These are phyloP conservation scores for Caenorhabditis becei DNA, from an alignment of 2,888 invertebrate species.

Conservation along the genomic window DNA sequence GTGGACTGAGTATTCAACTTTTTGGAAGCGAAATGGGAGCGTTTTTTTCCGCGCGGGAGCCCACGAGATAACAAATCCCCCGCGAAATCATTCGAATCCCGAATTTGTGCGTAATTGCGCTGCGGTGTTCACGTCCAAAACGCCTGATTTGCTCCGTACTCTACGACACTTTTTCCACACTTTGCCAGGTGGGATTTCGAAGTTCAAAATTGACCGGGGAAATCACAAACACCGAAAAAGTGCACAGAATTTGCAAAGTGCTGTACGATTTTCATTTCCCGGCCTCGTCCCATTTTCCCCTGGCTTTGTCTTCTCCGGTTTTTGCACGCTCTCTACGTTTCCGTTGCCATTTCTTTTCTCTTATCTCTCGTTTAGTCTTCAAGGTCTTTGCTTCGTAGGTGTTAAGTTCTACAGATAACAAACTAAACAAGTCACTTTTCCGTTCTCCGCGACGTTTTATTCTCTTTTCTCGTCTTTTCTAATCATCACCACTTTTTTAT, in stretches of 20 bases:
- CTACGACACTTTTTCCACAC: slow-evolving; percentile 14
- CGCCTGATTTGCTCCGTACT: background rate
- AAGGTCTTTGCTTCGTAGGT: background rate
- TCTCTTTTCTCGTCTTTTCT: background rate
- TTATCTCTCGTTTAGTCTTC: background rate
- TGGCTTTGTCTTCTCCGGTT: too few species aligned
- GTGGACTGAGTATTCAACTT: too few species aligned
- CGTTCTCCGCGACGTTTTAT: background rate
- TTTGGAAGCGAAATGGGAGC: too few species aligned
- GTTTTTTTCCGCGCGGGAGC: too few species aligned
- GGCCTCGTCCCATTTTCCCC: too few species aligned
- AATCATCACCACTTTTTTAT: background rate
- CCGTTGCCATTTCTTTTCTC: background rate
- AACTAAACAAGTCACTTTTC: background rate
- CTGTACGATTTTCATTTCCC: too few species aligned
- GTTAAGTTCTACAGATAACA: too few species aligned
- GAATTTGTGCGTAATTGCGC: background rate
- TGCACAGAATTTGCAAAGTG: too few species aligned
- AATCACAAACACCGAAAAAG: too few species aligned
- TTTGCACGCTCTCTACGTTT: too few species aligned
- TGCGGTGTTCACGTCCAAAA: slow-evolving; percentile 23
- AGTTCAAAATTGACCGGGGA: too few species aligned
- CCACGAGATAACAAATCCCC: too few species aligned
- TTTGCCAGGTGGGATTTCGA: background rate
- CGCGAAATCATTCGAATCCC: slow-evolving; percentile 25